These are phyloP conservation scores for Rhopilema esculentum DNA, from an alignment of 30 jellyfish, hydroid and myxozoan genomes.

Conservation along the genomic window DNA sequence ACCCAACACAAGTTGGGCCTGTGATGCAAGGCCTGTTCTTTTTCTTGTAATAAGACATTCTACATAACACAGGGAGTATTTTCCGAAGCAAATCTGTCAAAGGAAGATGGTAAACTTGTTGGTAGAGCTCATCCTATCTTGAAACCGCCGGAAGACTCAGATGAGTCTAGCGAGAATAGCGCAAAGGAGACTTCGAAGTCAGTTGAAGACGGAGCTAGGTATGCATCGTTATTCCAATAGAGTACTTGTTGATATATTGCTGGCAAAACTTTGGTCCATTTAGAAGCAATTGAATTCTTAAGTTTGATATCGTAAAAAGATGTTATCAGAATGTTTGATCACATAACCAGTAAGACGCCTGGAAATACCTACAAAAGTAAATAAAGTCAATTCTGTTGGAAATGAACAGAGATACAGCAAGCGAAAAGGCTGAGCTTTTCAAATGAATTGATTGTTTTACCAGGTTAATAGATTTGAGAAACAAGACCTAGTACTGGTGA, in stretches of 20 bases:
- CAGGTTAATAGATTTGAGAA: no score
- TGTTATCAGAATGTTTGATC: no score
- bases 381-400: no score
- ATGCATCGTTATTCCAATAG: background rate
- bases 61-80: conserved; percentile 39
- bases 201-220: background rate
- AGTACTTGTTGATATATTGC: background rate
- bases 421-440: no score
- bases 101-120: conserved; percentile 29
- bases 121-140: conserved; percentile 66
- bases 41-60: background rate
- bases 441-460: no score
- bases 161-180: background rate
- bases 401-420: no score
- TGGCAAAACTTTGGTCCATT: background rate
- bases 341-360: no score
- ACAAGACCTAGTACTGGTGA: no score
- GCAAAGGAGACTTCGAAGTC: conserved; percentile 9
- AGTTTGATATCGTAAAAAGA: no score
- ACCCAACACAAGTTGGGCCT: no score
- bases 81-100: conserved; percentile 3
- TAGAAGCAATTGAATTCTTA: no score
- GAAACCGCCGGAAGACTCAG: conserved; percentile 51
- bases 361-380: no score
- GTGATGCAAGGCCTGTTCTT: background rate